Base-by-base conservation (phyloP, 1,140 invertebrate genomes). In the Physella acuta region DNA sequence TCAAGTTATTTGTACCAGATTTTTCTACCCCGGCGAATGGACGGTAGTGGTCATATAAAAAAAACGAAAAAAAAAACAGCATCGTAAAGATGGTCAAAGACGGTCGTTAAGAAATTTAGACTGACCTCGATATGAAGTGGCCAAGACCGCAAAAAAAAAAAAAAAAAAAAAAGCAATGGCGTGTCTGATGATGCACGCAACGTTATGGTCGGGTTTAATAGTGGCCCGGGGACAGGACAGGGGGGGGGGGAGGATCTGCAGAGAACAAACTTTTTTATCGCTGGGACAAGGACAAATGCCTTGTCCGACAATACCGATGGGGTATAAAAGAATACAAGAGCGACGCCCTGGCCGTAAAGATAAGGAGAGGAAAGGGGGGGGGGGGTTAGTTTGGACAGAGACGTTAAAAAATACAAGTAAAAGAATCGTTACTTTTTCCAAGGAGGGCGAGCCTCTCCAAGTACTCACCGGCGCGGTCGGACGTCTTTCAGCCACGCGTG, bases 131-230 rank as follows among this genome's bases (percentile, higher is more conserved):
- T 36, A 39, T 61, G 59, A 61, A 61, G 59, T 61, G 59, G 59
- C 34, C 39, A 64, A 37, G 31, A 64, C 62, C 62, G 49, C 62
- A 64, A 20, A 26, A n/a, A n/a, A n/a, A n/a, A n/a, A n/a, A n/a
- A n/a, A n/a, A n/a, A n/a, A n/a, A n/a, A n/a, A n/a, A n/a, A 16
- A 20, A 51, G 51, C 62, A 64, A 14, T 51, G 20, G 31, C 39
- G 44, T 49, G 28, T 30, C n/a, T 24, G 30, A 16, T 24, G 53
- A 30, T 49, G 62, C 62, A 62, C 26, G 28, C 26, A n/a, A 52
- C 60, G 49, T 39, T 39, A 33, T 36, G 34, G 39, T 44, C 62
- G 28, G 4, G 34, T 52, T 52, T 51, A 64, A 51, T 51, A 36
- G 49, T 51, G 39, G 39, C 62, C 51, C n/a, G 8, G 37, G 62